phyloP scores from a whole-genome alignment of 2,113 vertebrate genomes.

The Poeciliopsis turrubarensis region DNA sequence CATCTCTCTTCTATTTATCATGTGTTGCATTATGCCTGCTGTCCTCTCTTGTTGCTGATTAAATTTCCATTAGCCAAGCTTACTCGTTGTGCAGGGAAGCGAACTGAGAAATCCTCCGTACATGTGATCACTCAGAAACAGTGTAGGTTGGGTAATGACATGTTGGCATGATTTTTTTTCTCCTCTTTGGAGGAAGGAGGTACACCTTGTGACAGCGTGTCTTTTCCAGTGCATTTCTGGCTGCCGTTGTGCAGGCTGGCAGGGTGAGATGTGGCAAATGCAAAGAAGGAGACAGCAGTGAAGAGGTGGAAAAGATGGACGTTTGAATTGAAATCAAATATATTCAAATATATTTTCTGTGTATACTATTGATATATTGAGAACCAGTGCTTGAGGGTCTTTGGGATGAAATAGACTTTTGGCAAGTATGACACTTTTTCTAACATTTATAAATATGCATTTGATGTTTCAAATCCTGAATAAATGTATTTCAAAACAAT shows the following conservation, averaged over 20 bases:
- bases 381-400: constrained; percentile 26
- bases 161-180: constrained; percentile 49
- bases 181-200: constrained; percentile 6
- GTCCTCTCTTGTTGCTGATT: constrained; percentile 79
- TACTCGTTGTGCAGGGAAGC: constrained; percentile 59
- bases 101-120: constrained; percentile 71
- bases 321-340: constrained; percentile 35
- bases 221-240: constrained; percentile 44
- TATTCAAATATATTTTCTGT: constrained; percentile 39
- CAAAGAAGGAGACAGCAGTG: constrained; percentile 48
- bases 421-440: constrained; percentile 3
- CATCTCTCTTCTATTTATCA: constrained; percentile 77
- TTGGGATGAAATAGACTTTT: constrained; percentile 25
- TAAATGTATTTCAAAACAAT: neutral
- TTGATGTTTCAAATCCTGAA: neutral
- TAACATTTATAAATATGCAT: neutral
- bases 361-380: constrained; percentile 39
- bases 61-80: constrained; percentile 82
- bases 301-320: constrained; percentile 39
- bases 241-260: constrained; percentile 40
- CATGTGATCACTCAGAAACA: constrained; percentile 69
- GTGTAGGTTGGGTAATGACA: constrained; percentile 70
- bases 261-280: constrained; percentile 51
- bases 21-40: constrained; percentile 77
- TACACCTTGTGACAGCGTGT: constrained; percentile 51